Base-by-base conservation (phyloP, 1,140 invertebrate species). In the Leucophenga varia region DNA sequence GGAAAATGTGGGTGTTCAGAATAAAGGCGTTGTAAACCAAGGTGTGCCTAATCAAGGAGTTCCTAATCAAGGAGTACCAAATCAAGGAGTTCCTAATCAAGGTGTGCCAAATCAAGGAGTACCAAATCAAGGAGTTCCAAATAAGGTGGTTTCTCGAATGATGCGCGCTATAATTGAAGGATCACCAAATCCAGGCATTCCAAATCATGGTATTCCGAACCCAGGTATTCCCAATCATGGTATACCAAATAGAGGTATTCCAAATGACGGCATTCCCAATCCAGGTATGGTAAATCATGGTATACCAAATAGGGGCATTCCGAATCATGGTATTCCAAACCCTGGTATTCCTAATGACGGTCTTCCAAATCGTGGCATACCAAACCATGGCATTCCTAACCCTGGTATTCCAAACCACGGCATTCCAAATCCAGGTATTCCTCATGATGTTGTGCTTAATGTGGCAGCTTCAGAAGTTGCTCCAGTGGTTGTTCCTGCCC, bases 401-500 rank as follows among this genome's bases (percentile, higher is more conserved):
- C 43, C 4, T 6, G 54, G 57, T 1, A 37, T 54, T 0, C 49
- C 52, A 0, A 58, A 49, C 3, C 16, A 16, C n/a, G 56, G 58
- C 1, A 22, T 55, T 1, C 58, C 56, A 0, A 58, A 49, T 13
- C 45, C n/a, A 9, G 54, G 56, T 0, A 48, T 58, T 0, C 49
- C 49, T n/a, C n/a, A n/a, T n/a, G n/a, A n/a, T n/a, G n/a, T n/a
- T n/a, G n/a, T n/a, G n/a, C n/a, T n/a, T n/a, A n/a, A n/a, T n/a
- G n/a, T n/a, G n/a, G n/a, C n/a, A n/a, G n/a, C 22, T 25, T 25
- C 22, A 53, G 35, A 67, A 37, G 42, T 67, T 59, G 19, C 47
- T 54, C 18, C 59, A 67, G 9, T 19, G 67, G 17, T 34, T 10
- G 22, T 67, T 1, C 31, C 54, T 47, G 49, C 45, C 2, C 43